Percentiles rank a stretch among this genome's conserved stretches.
Conservation (phyloP, 2,113 vertebrate genomes). For the Hydropotes inermis region DNA sequence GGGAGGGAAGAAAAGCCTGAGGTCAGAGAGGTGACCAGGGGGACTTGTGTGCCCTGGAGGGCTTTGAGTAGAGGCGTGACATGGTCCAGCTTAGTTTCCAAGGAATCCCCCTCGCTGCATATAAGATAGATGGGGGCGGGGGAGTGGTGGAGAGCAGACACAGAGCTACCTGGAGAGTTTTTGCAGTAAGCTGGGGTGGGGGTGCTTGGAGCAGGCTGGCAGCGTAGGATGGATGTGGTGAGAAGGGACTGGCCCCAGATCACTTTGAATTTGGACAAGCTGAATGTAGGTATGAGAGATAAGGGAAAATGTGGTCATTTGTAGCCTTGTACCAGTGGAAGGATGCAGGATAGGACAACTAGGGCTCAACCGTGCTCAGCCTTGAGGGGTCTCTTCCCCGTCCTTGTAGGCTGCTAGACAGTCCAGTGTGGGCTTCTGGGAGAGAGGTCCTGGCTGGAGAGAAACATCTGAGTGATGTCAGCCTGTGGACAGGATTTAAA, state of each 20-base stretch:
- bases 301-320: background rate
- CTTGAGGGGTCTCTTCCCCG: background rate
- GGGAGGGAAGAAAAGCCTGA: background rate
- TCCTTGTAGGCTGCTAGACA: background rate
- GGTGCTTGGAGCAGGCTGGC: background rate
- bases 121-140: background rate
- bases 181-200: accelerated
- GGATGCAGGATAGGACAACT: too few relatives aligned
- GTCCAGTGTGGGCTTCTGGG: background rate
- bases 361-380: background rate
- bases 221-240: accelerated
- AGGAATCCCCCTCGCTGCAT: background rate
- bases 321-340: background rate
- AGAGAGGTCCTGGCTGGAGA: background rate
- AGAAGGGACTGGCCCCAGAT: background rate
- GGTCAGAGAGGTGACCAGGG: background rate
- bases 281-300: background rate
- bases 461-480: background rate
- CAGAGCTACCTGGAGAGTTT: background rate
- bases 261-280: background rate
- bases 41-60: background rate
- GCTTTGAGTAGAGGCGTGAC: background rate
- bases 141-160: background rate
- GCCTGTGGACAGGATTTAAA: background rate
- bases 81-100: background rate